phyloP scores from a whole-genome alignment of 2,113 vertebrate genomes.

The Himantopus leucocephalus region DNA sequence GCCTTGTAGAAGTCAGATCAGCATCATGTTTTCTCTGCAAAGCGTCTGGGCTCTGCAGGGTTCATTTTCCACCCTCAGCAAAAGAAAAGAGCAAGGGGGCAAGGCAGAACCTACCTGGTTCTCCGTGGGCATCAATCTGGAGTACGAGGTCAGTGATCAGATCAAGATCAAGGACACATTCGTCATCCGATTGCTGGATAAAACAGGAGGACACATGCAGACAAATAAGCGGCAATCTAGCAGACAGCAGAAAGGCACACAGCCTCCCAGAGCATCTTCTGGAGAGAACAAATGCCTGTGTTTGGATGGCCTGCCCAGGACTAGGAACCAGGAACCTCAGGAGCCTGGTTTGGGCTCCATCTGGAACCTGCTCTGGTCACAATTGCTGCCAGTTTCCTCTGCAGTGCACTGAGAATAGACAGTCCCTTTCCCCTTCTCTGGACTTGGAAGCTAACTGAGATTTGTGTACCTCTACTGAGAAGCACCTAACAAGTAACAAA shows the following conservation, averaged over 20 bases:
- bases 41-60: not conserved
- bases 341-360: not conserved
- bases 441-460: not conserved
- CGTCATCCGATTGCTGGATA: constrained; percentile 73
- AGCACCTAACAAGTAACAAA: not conserved
- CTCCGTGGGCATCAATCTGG: constrained; percentile 83
- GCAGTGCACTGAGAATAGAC: not conserved
- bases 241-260: not conserved
- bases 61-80: too few species aligned
- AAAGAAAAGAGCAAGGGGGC: not conserved
- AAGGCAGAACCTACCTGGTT: constrained; percentile 81
- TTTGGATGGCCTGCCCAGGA: not conserved
- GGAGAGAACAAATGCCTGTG: not conserved
- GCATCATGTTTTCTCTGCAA: not conserved
- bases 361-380: not conserved
- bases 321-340: not conserved
- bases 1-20: not conserved
- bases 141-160: constrained; percentile 88
- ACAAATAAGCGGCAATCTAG: not conserved
- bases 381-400: not conserved
- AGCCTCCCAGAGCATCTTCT: not conserved
- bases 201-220: not conserved
- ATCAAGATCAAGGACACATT: constrained; percentile 81
- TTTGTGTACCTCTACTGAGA: not conserved
- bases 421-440: not conserved